Percentiles rank a stretch among this genome's conserved stretches.
Conservation (phyloP, 1,140 invertebrate genomes). For the Magallana gigas region DNA sequence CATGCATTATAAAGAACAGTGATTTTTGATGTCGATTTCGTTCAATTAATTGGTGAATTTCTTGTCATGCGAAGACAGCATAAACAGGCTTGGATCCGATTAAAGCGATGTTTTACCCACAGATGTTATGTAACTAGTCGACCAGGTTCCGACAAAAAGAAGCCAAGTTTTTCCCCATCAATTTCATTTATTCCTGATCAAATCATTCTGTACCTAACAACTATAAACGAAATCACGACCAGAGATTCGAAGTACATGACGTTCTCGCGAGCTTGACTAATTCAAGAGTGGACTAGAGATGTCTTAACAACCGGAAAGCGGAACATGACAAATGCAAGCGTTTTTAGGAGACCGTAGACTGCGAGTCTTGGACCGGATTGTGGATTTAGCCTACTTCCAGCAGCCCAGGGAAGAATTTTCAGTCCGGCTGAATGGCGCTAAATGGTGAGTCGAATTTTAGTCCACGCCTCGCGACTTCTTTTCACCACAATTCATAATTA, state of each 20-base stretch:
- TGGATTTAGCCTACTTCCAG: slow-evolving; percentile 9
- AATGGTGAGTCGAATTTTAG: background rate
- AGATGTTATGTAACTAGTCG: too few relatives aligned
- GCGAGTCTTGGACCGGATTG: background rate
- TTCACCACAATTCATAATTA: too few relatives aligned
- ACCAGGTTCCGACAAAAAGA: too few relatives aligned
- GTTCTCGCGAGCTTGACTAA: too few relatives aligned
- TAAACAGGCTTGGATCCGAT: background rate
- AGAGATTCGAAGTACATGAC: too few relatives aligned
- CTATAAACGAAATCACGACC: too few relatives aligned
- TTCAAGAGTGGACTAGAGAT: background rate
- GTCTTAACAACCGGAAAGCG: background rate
- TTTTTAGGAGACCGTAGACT: slow-evolving; percentile 12
- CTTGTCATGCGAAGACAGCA: slow-evolving; percentile 6
- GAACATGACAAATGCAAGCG: slow-evolving; percentile 19
- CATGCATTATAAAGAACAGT: too few relatives aligned
- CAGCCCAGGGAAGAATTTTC: background rate
- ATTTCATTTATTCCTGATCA: too few relatives aligned
- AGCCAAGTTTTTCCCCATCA: too few relatives aligned
- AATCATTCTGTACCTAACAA: too few relatives aligned
- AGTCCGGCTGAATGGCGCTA: background rate
- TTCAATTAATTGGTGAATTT: slow-evolving; percentile 22
- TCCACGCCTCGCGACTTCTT: too few relatives aligned
- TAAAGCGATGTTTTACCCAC: too few relatives aligned
- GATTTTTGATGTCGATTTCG: background rate